These are phyloP conservation scores for Drosophila subsilvestris DNA, from an alignment of 2,888 invertebrate genomes.

Conservation along the genomic window DNA sequence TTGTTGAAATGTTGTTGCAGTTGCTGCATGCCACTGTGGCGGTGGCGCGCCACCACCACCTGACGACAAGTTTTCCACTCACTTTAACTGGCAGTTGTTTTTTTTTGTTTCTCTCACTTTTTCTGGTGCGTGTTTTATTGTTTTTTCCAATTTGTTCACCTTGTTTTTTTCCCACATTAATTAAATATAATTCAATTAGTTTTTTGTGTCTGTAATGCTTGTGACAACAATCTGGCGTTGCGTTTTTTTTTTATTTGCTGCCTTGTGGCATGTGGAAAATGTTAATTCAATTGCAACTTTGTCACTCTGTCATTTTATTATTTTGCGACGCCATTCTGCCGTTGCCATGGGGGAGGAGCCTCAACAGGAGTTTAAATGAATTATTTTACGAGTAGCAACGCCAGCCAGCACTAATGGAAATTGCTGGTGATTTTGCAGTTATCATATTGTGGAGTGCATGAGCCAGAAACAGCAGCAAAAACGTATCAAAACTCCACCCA, in stretches of 20 bases:
- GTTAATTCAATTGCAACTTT: slow-evolving; percentile 69
- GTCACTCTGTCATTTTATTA: slow-evolving; percentile 38
- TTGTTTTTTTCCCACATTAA: slow-evolving; percentile 51
- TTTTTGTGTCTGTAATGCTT: slow-evolving; percentile 16
- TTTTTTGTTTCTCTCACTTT: neutral
- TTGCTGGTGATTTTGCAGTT: slow-evolving; percentile 16
- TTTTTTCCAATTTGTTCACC: slow-evolving; percentile 7
- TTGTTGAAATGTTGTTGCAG: neutral
- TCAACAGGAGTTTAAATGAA: slow-evolving; percentile 59
- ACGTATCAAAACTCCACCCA: no score
- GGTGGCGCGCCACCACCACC: slow-evolving; percentile 10
- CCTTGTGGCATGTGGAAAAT: slow-evolving; percentile 22
- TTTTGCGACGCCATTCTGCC: neutral
- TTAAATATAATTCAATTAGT: slow-evolving; percentile 63
- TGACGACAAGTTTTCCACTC: slow-evolving; percentile 27
- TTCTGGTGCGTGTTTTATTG: slow-evolving; percentile 18
- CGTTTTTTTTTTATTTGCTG: slow-evolving; percentile 5
- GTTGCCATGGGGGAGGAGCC: slow-evolving; percentile 9
- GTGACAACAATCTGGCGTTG: slow-evolving; percentile 9
- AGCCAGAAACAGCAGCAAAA: no score
- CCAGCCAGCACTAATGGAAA: slow-evolving; percentile 24
- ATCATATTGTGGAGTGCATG: neutral
- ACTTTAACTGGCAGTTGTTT: slow-evolving; percentile 15
- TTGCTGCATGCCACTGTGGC: neutral
- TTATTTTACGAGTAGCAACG: slow-evolving; percentile 39